Evolutionary conservation across 2,888 invertebrate genomes (phyloP), one percentile per base, ranked within the genome.

Genomic region (Pycnomerus fuliginosus): DNA sequence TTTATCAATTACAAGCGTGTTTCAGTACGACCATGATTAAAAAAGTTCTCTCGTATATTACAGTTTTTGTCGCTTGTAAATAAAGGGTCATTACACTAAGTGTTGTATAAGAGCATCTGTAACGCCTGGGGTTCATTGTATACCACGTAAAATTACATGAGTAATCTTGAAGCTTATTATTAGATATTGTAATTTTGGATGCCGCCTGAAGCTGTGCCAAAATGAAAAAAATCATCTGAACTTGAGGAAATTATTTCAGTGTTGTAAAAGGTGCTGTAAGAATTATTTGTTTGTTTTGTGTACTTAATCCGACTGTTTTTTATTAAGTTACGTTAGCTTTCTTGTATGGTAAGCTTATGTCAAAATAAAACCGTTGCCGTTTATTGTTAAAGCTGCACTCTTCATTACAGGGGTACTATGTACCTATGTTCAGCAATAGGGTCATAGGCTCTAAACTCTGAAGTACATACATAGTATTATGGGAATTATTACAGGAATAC

Each of bases 161-260:
- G 43, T 48, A 43, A 43, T 43, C 27, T 28, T 20, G 33, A 16
- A 30, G 22, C 20, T 27, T 43, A 48, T 48, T 39, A 43, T 48
- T 43, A 43, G 39, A 43, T 43, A 31, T 13, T 25, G 42, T 47
- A 47, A 47, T 33, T 47, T 47, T 43, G 47, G 42, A 43, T 33
- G 35, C 39, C 20, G 13, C 30, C 43, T 48, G 48, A 48, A 27
- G 17, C 34, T 24, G 12, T 43, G 48, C 48, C 48, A 48, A 31
- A 12, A 23, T 32, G 16, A 31, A 38, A 39, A 44, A 44, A 33
- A 30, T 25, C 10, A 27, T 12, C 23, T 34, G 44, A 44, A 44
- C 44, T 44, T 44, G 44, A 39, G 13, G 24, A 11, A 23, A 36
- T 32, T 25, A 25, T 33, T 13, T 40, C 20, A 28, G n/a, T 20